Conservation (phyloP, 2,113 vertebrate genomes). For the Azemiops feae region DNA sequence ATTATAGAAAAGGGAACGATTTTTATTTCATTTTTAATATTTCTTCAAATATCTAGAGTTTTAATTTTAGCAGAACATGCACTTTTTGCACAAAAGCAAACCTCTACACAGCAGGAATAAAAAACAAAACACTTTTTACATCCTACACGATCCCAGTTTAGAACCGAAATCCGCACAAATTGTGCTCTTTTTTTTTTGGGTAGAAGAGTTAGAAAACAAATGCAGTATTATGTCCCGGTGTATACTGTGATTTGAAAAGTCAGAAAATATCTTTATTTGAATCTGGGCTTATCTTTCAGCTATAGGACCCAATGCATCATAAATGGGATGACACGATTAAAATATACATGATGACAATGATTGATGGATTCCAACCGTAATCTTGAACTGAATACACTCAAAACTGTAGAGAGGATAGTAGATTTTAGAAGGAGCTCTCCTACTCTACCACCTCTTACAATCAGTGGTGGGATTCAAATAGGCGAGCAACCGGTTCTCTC, state of each 20-base stretch:
- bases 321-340: not conserved
- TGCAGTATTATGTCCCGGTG: not conserved
- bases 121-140: not conserved
- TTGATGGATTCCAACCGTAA: not conserved
- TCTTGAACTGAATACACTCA: too few relatives aligned
- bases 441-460: too few relatives aligned
- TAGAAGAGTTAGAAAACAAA: not conserved
- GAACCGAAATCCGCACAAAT: not conserved
- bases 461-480: too few relatives aligned
- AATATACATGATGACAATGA: not conserved
- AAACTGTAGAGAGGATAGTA: too few relatives aligned
- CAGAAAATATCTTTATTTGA: not conserved
- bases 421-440: too few relatives aligned
- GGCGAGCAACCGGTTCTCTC: too few relatives aligned
- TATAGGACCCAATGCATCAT: not conserved
- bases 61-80: not conserved
- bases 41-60: not conserved
- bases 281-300: not conserved
- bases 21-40: not conserved
- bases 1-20: not conserved
- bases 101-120: not conserved
- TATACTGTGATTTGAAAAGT: not conserved
- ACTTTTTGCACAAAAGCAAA: not conserved
- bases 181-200: not conserved
- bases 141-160: not conserved